phyloP scores from a whole-genome alignment of 2,113 vertebrate genomes.

The Anarrhichthys ocellatus region DNA sequence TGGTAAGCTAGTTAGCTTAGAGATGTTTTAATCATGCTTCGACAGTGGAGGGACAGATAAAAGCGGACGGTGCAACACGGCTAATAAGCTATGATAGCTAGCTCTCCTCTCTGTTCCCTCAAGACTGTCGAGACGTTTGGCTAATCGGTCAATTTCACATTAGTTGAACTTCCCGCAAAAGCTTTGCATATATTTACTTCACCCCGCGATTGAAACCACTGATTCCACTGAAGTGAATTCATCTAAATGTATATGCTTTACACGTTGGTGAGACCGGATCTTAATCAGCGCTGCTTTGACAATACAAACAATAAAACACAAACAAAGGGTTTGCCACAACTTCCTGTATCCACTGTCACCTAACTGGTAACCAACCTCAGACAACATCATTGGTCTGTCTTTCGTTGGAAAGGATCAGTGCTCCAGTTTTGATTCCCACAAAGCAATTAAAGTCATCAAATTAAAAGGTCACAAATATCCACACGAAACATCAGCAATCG shows the following conservation, averaged over 20 bases:
- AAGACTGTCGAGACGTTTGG: neutral
- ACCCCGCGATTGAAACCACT: neutral
- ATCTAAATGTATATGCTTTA: neutral
- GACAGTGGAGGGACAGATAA: neutral
- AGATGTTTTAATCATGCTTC: neutral
- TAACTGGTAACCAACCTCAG: neutral
- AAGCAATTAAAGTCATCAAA: neutral
- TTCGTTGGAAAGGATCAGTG: neutral
- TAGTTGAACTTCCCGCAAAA: neutral
- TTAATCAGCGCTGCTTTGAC: neutral
- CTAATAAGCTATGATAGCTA: neutral
- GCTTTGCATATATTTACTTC: neutral
- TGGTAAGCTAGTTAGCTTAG: neutral
- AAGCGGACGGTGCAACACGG: neutral
- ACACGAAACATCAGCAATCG: slow-evolving; percentile 2
- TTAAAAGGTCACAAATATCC: slow-evolving; percentile 4
- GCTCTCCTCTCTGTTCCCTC: neutral
- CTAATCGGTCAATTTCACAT: neutral
- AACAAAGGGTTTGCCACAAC: neutral
- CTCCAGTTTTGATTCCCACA: neutral
- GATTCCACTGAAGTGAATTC: neutral
- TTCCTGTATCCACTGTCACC: neutral
- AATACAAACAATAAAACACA: neutral
- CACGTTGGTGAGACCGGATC: neutral
- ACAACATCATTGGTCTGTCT: neutral